phyloP scores from a whole-genome alignment of 2,888 invertebrate genomes.

The Drosophila paramelanica region DNA sequence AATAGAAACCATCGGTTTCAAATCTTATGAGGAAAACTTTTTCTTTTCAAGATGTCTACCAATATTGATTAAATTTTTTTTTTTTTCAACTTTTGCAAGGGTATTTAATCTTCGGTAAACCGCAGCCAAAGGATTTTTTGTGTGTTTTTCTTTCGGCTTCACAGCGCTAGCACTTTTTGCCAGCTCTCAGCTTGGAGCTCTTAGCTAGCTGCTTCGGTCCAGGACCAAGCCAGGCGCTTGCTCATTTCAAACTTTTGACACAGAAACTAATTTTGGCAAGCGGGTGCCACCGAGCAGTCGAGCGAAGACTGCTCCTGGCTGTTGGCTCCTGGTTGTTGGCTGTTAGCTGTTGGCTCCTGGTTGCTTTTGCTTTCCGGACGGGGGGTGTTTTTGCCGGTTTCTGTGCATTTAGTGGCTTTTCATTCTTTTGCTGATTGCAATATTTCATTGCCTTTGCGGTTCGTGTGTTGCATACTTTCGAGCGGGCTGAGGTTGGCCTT shows the following conservation, averaged over 20 bases:
- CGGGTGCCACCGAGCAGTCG: slow-evolving; percentile 62
- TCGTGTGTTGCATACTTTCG: slow-evolving; percentile 79
- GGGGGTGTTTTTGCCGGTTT: slow-evolving; percentile 28
- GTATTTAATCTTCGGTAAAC: neutral
- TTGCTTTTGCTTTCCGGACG: slow-evolving; percentile 6
- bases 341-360: slow-evolving; percentile 2
- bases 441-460: slow-evolving; percentile 82
- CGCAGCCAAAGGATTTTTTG: neutral
- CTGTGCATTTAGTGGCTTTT: slow-evolving; percentile 73
- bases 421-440: slow-evolving; percentile 81
- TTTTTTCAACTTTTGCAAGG: neutral
- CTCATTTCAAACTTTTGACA: slow-evolving; percentile 81
- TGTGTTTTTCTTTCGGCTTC: slow-evolving; percentile 37
- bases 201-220: slow-evolving; percentile 5
- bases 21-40: too few relatives aligned
- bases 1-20: too few relatives aligned
- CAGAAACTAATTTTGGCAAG: slow-evolving; percentile 81
- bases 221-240: slow-evolving; percentile 59
- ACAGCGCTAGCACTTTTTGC: slow-evolving; percentile 42
- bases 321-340: slow-evolving; percentile 17
- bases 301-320: slow-evolving; percentile 24
- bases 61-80: neutral
- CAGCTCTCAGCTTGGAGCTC: slow-evolving; percentile 20
- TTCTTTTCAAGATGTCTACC: too few relatives aligned
- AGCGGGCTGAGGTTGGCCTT: slow-evolving; percentile 79